Evolutionary conservation across 1,140 invertebrate species (phyloP).

Genomic region (Popillia japonica): DNA sequence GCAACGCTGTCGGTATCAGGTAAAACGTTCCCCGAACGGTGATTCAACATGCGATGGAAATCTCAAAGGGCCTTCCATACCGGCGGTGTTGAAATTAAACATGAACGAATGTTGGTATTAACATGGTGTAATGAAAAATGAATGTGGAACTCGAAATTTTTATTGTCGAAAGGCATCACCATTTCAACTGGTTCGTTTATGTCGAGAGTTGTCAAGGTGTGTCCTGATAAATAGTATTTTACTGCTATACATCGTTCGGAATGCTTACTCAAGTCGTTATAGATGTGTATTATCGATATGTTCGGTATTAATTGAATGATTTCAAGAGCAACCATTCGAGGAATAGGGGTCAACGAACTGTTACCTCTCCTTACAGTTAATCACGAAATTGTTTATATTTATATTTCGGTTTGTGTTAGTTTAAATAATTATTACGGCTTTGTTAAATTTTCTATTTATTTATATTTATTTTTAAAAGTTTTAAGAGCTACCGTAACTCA

Average conservation of each 20-base stretch:
- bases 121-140: not conserved
- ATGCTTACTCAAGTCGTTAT: not conserved
- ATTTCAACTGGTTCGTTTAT: no score
- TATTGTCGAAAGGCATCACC: not conserved
- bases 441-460: no score
- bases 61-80: not conserved
- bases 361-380: not conserved
- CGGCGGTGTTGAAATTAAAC: not conserved
- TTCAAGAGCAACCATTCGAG: not conserved
- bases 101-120: not conserved
- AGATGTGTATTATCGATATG: slow-evolving; percentile 5
- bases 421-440: not conserved
- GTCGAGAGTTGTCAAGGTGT: not conserved
- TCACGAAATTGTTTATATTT: not conserved
- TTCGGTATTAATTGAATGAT: not conserved
- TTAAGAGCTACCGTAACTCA: no score
- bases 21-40: slow-evolving; percentile 13
- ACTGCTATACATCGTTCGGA: not conserved
- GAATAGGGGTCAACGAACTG: not conserved
- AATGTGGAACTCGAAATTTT: not conserved
- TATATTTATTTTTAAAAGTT: no score
- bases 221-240: not conserved
- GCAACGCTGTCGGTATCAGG: not conserved
- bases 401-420: not conserved
- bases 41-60: slow-evolving; percentile 14